Evolutionary conservation across 2,113 vertebrate species (phyloP), one percentile per base, ranked within the genome.

Genomic region (Anguilla japonica): DNA sequence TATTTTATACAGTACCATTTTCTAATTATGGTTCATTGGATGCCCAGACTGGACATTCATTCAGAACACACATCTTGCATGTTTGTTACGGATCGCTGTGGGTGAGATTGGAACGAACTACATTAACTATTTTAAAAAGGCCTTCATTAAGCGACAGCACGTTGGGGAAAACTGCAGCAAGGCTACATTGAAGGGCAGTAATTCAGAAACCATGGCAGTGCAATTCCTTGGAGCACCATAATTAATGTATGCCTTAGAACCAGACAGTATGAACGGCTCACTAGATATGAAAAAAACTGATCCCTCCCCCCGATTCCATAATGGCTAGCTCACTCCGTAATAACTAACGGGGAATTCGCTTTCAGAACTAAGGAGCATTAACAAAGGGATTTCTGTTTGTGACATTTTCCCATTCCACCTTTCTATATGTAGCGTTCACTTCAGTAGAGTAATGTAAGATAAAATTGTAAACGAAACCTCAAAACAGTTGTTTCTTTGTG

Each of bases 241-340:
- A 95, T 93, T 92, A 95, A 95, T 95, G 93, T 87, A 85, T 92
- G 91, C 92, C 92, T 92, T 87, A 88, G 88, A 95, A 94, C 90
- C 91, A 91, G 89, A 91, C 84, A 84, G 67, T 67, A 82, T 83
- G 88, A 93, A 91, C 88, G 86, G 88, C 91, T 90, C 85, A 71
- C 82, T 90, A 89, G 88, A 86, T 90, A 89, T 90, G 90, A 87
- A 82, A 87, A 85, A 84, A 87, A 89, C 84, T 83, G 87, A 88
- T 5, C 43, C 4, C 41, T n/a, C 6, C 15, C 41, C 22, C 81
- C 4, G 26, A 18, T 14, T 56, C 81, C n/a, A 8, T 50, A 53
- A 16, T 34, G 8, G 8, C 43, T 46, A 46, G 34, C 34, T 34
- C 34, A 34, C 34, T 34, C 34, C 34, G 34, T 34, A 34, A 34